Evolutionary conservation across 2,888 invertebrate species (phyloP).

Genomic region (Timandra comae): DNA sequence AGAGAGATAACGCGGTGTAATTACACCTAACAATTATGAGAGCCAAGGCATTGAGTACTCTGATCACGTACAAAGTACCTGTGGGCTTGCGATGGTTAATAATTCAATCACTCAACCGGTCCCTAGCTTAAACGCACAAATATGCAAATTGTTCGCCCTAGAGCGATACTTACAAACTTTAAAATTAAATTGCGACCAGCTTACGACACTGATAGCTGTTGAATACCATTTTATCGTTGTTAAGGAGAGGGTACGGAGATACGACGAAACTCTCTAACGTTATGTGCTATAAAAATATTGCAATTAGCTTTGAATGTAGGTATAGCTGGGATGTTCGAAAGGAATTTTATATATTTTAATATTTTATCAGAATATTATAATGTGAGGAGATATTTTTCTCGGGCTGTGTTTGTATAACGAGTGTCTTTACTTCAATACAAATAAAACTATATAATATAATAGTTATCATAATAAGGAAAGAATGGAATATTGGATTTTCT

Average conservation of each 20-base stretch:
- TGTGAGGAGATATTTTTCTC: too few species aligned
- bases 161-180: slow-evolving; percentile 46
- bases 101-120: slow-evolving; percentile 61
- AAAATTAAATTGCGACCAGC: slow-evolving; percentile 46
- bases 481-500: too few species aligned
- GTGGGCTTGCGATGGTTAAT: slow-evolving; percentile 54
- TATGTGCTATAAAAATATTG: too few species aligned
- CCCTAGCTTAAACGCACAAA: slow-evolving; percentile 56
- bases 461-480: too few species aligned
- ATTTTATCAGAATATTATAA: too few species aligned
- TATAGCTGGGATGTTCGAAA: too few species aligned
- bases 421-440: too few species aligned
- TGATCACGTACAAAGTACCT: slow-evolving; percentile 53
- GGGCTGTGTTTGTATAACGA: too few species aligned
- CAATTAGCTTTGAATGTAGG: too few species aligned
- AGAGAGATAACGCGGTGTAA: slow-evolving; percentile 40
- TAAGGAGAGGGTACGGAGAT: slow-evolving; percentile 15
- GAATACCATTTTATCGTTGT: slow-evolving; percentile 28
- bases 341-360: too few species aligned
- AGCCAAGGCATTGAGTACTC: slow-evolving; percentile 36
- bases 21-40: slow-evolving; percentile 57
- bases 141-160: slow-evolving; percentile 51
- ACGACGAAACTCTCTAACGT: slow-evolving; percentile 4
- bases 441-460: too few species aligned
- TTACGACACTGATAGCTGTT: slow-evolving; percentile 33